These are phyloP conservation scores for Cynodonichthys magdalenae DNA, from an alignment of 2,797 vertebrate genomes.

Conservation along the genomic window DNA sequence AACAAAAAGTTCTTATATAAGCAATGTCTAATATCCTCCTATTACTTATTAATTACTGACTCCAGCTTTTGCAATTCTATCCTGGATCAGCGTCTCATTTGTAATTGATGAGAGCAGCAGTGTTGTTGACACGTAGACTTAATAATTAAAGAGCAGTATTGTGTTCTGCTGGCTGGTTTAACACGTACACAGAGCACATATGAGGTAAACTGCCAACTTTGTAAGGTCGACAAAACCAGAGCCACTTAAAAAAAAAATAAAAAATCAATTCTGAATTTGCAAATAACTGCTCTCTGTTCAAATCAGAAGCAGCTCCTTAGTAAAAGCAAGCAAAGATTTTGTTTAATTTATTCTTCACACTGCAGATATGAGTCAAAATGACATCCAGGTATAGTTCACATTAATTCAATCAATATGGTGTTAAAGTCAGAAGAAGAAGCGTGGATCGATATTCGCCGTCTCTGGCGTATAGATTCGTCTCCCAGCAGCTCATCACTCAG, in stretches of 20 bases:
- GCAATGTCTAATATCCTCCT: conserved; percentile 41
- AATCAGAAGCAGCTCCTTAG: not conserved
- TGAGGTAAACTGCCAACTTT: conserved; percentile 3
- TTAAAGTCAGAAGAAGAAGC: conserved; percentile 37
- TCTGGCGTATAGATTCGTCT: conserved; percentile 22
- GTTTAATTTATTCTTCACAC: conserved; percentile 3
- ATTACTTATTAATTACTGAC: conserved; percentile 59
- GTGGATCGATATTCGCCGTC: conserved; percentile 46
- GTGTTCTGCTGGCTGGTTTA: conserved; percentile 53
- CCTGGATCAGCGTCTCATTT: conserved; percentile 47
- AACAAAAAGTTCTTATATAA: conserved; percentile 27
- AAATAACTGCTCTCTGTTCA: not conserved
- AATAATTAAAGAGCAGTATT: conserved; percentile 64
- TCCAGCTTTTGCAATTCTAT: conserved; percentile 22
- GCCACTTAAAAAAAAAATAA: too few species aligned
- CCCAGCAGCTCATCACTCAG: conserved; percentile 45
- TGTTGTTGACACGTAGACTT: conserved; percentile 39
- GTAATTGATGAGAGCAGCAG: conserved; percentile 57
- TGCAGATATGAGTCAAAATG: conserved; percentile 24
- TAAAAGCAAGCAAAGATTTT: not conserved
- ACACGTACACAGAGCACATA: conserved; percentile 27
- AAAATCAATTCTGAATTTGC: not conserved
- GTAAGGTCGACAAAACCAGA: not conserved
- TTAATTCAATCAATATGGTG: conserved; percentile 46
- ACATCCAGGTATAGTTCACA: conserved; percentile 36